phyloP scores from a whole-genome alignment of 2,888 invertebrate species.

The Crioceris asparagi region DNA sequence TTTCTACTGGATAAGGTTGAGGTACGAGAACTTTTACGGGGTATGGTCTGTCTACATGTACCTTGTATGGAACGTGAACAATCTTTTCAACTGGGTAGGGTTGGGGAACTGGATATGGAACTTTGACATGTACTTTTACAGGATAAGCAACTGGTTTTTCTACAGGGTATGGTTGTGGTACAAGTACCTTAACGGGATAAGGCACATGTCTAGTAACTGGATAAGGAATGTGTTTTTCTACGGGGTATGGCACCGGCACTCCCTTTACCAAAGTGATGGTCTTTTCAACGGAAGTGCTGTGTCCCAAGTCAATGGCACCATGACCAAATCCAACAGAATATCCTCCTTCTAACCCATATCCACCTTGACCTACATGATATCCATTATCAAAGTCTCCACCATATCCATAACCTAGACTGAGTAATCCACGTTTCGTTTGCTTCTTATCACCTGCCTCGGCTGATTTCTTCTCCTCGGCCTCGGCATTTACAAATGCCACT shows the following conservation, averaged over 20 bases:
- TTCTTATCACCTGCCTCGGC: slow-evolving; percentile 50
- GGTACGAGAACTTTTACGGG: slow-evolving; percentile 71
- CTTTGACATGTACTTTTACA: slow-evolving; percentile 68
- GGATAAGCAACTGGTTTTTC: slow-evolving; percentile 63
- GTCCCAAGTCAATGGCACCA: slow-evolving; percentile 26
- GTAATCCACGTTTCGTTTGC: slow-evolving; percentile 70
- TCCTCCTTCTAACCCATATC: slow-evolving; percentile 33
- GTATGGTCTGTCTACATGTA: slow-evolving; percentile 65
- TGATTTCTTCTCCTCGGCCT: slow-evolving; percentile 47
- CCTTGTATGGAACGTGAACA: slow-evolving; percentile 57
- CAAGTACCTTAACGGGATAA: slow-evolving; percentile 49
- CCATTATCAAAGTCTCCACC: slow-evolving; percentile 67
- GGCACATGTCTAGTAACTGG: slow-evolving; percentile 57
- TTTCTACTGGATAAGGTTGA: slow-evolving; percentile 71
- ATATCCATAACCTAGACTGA: slow-evolving; percentile 71
- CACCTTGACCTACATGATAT: slow-evolving; percentile 51
- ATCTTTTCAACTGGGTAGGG: slow-evolving; percentile 72
- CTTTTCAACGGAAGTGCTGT: slow-evolving; percentile 47
- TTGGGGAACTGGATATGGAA: slow-evolving; percentile 64
- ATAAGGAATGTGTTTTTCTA: slow-evolving; percentile 52
- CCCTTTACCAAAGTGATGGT: slow-evolving; percentile 58
- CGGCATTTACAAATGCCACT: slow-evolving; percentile 51
- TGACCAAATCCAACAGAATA: slow-evolving; percentile 13
- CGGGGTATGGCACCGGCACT: slow-evolving; percentile 52
- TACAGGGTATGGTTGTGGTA: slow-evolving; percentile 58